Base-by-base conservation (phyloP, 2,888 invertebrate species). In the Cephus sareptanus region DNA sequence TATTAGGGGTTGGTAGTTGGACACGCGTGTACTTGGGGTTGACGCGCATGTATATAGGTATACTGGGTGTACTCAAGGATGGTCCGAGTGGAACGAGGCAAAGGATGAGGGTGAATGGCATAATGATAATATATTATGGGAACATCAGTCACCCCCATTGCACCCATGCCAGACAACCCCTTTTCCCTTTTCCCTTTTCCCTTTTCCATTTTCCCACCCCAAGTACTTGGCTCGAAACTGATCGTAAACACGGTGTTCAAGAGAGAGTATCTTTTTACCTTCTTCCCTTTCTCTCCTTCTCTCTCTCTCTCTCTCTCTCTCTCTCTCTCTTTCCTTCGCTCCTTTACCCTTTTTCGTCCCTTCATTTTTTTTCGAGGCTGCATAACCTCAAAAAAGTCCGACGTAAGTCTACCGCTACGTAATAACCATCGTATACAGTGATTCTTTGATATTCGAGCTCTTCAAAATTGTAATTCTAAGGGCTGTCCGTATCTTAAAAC, bases 61-160 rank as follows among this genome's bases (percentile, higher is more conserved):
- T 40, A 40, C 37, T 23, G 23, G 23, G 23, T 23, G 23, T 9
- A 56, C 9, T 23, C 1, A 9, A 56, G 56, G 23, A 23, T 1
- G 23, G 56, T 56, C 56, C 23, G 23, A 56, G 56, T 56, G 56
- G 56, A 56, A 56, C 9, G 56, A 40, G 33, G 31, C 31, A 9
- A 30, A 34, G 71, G 31, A 71, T 12, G 31, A 71, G 71, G 71
- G 71, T 71, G 71, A 34, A 71, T 71, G 71, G 71, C 34, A 71
- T 71, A 71, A 71, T 71, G 71, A 71, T 71, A 71, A 71, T 71
- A 71, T 71, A 71, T 71, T 34, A 71, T 31, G 71, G 71, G 71
- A 71, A 71, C 71, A 71, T 71, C 71, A 71, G 71, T 71, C 71
- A 71, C 71, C 71, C 56, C 71, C 33, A 23, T 34, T 71, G 71